Conservation (phyloP, 2,888 invertebrate species). For the Drosophila koepferae region DNA sequence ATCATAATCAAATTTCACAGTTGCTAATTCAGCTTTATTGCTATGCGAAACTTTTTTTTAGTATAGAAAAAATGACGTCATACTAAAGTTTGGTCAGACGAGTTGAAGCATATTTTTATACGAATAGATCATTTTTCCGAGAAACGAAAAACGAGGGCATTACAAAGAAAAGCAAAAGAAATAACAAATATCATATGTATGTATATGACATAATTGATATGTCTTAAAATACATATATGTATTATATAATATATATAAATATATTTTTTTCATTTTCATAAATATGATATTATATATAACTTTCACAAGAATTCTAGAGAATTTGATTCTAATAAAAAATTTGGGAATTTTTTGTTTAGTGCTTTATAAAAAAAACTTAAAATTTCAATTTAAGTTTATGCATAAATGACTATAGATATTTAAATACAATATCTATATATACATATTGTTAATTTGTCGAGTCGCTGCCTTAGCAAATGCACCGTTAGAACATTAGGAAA, state of each 20-base stretch:
- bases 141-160: not conserved
- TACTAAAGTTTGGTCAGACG: slow-evolving; percentile 2
- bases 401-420: not conserved
- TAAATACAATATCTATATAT: not conserved
- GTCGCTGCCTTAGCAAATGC: slow-evolving; percentile 86
- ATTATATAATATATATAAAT: not conserved
- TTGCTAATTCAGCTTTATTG: not conserved
- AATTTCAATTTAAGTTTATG: not conserved
- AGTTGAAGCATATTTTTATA: not conserved
- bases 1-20: not conserved
- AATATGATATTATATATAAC: not conserved
- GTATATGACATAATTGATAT: not conserved
- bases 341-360: not conserved
- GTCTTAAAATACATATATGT: no score
- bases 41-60: not conserved
- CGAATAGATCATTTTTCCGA: not conserved
- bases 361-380: no score
- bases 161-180: not conserved
- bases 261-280: not conserved
- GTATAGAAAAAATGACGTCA: slow-evolving; percentile 16
- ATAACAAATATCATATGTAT: not conserved
- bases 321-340: not conserved
- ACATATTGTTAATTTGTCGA: slow-evolving; percentile 59
- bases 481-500: slow-evolving; percentile 92
- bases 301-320: no score